These are phyloP conservation scores for Aphelinus certus DNA, from an alignment of 1,140 invertebrate species.

Conservation along the genomic window DNA sequence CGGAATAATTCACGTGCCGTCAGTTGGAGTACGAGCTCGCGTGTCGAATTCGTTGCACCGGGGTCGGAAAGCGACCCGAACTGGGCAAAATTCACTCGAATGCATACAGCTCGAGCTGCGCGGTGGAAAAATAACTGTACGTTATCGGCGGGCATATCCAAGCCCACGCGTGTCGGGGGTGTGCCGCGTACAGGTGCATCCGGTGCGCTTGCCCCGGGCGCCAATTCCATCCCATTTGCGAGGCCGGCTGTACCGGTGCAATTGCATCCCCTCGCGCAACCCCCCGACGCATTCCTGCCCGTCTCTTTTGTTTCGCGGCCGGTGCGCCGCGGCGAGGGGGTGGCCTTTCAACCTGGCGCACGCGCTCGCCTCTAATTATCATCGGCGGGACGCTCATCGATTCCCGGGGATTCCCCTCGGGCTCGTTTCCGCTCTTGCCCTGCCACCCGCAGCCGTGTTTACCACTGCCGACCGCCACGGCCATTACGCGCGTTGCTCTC, in stretches of 20 bases:
- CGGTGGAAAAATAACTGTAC: too few relatives aligned
- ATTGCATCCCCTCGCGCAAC: constrained; percentile 3
- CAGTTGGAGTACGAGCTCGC: too few relatives aligned
- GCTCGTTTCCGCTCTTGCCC: not conserved
- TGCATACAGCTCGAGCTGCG: too few relatives aligned
- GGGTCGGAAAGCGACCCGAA: too few relatives aligned
- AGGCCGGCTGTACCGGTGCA: constrained; percentile 24
- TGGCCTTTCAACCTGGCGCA: not conserved
- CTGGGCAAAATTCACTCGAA: too few relatives aligned
- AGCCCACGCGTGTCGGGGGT: too few relatives aligned
- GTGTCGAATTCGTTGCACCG: too few relatives aligned
- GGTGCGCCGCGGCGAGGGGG: not conserved
- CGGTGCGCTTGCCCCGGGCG: not conserved
- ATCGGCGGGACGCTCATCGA: constrained; percentile 5
- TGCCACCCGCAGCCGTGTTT: not conserved
- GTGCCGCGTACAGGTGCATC: too few relatives aligned
- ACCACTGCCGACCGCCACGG: not conserved
- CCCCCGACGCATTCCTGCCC: not conserved
- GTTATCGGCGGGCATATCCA: too few relatives aligned
- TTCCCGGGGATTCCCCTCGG: not conserved
- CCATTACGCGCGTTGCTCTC: not conserved
- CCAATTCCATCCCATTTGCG: constrained; percentile 38
- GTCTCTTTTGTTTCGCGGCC: not conserved
- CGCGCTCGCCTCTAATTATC: constrained; percentile 6
- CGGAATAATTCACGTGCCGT: too few relatives aligned